Evolutionary conservation across 2,797 vertebrate species (phyloP), one percentile per base, ranked within the genome.

Genomic region (Pachyuromys duprasi): DNA sequence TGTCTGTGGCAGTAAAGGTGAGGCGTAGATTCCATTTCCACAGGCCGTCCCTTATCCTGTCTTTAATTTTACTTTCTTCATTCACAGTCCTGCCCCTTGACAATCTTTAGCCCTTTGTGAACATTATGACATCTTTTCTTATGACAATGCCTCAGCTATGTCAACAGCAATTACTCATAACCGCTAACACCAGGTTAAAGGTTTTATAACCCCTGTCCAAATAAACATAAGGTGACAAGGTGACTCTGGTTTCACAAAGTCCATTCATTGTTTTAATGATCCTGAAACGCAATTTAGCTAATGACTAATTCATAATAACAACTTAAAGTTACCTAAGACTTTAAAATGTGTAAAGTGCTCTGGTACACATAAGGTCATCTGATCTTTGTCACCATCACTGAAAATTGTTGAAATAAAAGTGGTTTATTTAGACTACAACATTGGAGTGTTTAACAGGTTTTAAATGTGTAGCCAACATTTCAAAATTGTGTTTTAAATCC

Each of bases 331-430:
- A 63, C 72, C n/a, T 69, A 18, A 42, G 53, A 14, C 75, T 63
- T 93, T 95, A 86, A 90, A 53, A 91, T 90, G 83, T 81, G 20
- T 60, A 78, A 90, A 91, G 22, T 82, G 39, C 55, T 94, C 24
- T 81, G 89, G 22, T 7, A 24, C 13, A 82, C 4, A 18, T 14
- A 69, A 63, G 55, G 70, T 75, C 36, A 55, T 67, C 92, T 95
- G 86, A 94, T 63, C 62, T 96, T 96, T 96, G 79, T 42, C 74
- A 82, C n/a, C 70, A 45, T 5, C n/a, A 36, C 72, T 17, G 45
- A 39, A 78, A 93, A 91, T 42, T 20, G 3, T 26, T 72, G 22
- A 95, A 89, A 87, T 76, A 74, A 86, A 93, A 94, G 63, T 74
- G 31, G 28, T 42, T 86, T 45, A 6, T 28, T 65, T 6, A 78